These are phyloP conservation scores for Ceratosolen fusciceps DNA, from an alignment of 1,140 invertebrate genomes.

Conservation along the genomic window DNA sequence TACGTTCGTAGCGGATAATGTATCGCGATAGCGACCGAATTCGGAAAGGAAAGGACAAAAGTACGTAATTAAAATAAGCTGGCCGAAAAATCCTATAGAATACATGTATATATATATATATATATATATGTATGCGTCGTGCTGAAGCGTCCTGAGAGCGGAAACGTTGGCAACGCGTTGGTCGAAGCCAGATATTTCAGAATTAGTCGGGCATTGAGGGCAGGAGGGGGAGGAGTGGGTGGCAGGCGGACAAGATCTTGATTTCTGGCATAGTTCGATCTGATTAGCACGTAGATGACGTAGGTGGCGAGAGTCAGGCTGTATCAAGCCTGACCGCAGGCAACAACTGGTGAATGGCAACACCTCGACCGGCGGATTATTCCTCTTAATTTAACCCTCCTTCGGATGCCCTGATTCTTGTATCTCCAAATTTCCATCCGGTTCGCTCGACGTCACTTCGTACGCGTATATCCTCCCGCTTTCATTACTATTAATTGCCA, in stretches of 20 bases:
- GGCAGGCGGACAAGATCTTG: neutral
- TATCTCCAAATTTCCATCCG: neutral
- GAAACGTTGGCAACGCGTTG: neutral
- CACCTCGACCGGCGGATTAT: slow-evolving; percentile 9
- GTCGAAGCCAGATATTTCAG: slow-evolving; percentile 40
- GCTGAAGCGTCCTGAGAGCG: too few species aligned
- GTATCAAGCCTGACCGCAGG: neutral
- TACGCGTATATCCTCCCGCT: neutral
- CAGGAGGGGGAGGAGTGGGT: neutral
- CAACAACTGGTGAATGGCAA: neutral
- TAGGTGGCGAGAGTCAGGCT: neutral
- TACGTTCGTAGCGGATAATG: too few species aligned
- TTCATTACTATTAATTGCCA: slow-evolving; percentile 6
- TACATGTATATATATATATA: too few species aligned
- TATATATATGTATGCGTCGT: too few species aligned
- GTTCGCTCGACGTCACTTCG: neutral
- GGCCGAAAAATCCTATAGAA: too few species aligned
- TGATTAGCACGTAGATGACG: slow-evolving; percentile 18
- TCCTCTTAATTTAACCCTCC: slow-evolving; percentile 2
- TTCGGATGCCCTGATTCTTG: too few species aligned
- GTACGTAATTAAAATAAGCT: too few species aligned
- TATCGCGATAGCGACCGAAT: too few species aligned
- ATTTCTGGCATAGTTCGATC: slow-evolving; percentile 43
- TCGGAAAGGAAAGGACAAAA: too few species aligned
- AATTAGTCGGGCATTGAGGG: slow-evolving; percentile 53